These are phyloP conservation scores for Daphoenositta chrysoptera DNA, from an alignment of 2,113 vertebrate genomes.

Conservation along the genomic window DNA sequence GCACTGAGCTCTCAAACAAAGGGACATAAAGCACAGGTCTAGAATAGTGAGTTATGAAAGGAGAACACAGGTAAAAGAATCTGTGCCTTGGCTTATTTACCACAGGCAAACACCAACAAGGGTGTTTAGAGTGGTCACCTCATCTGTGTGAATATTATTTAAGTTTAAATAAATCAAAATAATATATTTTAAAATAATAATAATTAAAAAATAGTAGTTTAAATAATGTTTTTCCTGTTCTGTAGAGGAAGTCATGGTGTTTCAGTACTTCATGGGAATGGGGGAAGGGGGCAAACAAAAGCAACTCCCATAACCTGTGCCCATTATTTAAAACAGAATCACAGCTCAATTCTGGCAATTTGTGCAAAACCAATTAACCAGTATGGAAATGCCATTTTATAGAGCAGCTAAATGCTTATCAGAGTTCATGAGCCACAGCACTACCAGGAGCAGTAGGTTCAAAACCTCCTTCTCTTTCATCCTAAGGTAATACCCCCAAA, in stretches of 20 bases:
- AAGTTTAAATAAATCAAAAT: not conserved
- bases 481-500: not conserved
- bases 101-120: not conserved
- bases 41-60: not conserved
- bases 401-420: not conserved
- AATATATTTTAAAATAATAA: not conserved
- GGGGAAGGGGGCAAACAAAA: not conserved
- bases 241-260: not conserved
- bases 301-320: not conserved
- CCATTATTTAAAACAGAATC: not conserved
- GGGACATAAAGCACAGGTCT: not conserved
- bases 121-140: not conserved
- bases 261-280: not conserved
- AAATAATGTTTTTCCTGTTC: not conserved
- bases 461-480: not conserved
- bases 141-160: not conserved
- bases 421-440: not conserved
- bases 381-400: not conserved
- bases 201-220: not conserved
- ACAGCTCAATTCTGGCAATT: not conserved
- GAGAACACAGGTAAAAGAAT: not conserved
- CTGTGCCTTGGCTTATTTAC: not conserved
- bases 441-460: not conserved
- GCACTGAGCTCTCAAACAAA: not conserved
- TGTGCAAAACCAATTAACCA: not conserved